Base-by-base conservation (phyloP, 2,888 invertebrate species). In the Morpho achilles region DNA sequence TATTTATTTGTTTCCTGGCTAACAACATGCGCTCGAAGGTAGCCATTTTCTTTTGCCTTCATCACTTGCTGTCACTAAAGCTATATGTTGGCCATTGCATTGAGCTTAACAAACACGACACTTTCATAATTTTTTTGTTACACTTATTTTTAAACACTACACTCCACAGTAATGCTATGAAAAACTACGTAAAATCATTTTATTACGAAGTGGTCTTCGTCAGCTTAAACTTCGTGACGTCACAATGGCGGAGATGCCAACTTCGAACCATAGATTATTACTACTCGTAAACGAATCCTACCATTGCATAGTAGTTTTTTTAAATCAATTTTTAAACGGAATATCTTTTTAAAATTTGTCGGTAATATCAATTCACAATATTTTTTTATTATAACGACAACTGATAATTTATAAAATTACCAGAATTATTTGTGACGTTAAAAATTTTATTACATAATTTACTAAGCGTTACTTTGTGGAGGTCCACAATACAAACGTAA, bases 21-120 rank as follows among this genome's bases (percentile, higher is more conserved):
- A 79, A 73, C 82, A 86, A 83, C 83, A 84, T 83, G 87, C 84
- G 84, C 79, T 83, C 85, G 77, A 85, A 80, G 83, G 85, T 76
- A 83, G 87, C 86, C 87, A 87, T 87, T 87, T 87, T 87, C 81
- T 82, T 84, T 85, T 82, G 81, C 80, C 81, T 82, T 81, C 81
- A 84, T 86, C 80, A 85, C 82, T 85, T 79, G 85, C 79, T 75
- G 80, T 78, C 84, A 85, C 81, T 77, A 80, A 79, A 82, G 79
- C 78, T 80, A 82, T 69, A 75, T 73, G 71, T 74, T 74, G 74
- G 73, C 78, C 82, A 86, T 87, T 79, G 75, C 82, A 77, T 80
- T 72, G 75, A 75, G 77, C 79, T 74, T 76, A 81, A 74, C 71
- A 72, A 73, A 77, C 81, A 82, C 80, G 75, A 72, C 79, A 84